phyloP scores from a whole-genome alignment of 2,797 vertebrate species.

The Sciurus carolinensis region DNA sequence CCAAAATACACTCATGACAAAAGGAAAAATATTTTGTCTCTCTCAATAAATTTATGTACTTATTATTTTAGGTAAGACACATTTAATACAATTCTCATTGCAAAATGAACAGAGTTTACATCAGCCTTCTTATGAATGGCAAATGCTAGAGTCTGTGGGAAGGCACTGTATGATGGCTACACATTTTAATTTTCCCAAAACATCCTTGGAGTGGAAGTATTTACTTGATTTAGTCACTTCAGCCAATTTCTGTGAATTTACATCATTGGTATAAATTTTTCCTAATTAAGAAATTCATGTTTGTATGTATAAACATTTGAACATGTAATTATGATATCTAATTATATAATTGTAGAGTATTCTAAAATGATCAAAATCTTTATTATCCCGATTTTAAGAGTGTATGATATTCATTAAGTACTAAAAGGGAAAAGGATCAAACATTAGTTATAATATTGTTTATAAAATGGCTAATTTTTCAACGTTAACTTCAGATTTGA shows the following conservation, averaged over 20 bases:
- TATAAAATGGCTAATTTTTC: conserved; percentile 26
- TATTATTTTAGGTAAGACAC: not conserved
- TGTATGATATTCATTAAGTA: not conserved
- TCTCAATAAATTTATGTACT: conserved; percentile 2
- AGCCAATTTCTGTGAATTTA: conserved; percentile 84
- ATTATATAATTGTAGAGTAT: conserved; percentile 84
- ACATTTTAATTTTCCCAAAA: not conserved
- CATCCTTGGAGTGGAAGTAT: conserved; percentile 53
- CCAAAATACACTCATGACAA: not conserved
- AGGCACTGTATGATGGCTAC: not conserved
- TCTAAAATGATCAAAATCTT: conserved; percentile 84
- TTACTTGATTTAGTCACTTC: conserved; percentile 80
- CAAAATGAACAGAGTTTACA: conserved; percentile 14
- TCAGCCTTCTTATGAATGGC: not conserved
- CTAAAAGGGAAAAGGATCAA: conserved; percentile 13
- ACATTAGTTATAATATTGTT: not conserved
- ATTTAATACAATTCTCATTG: not conserved
- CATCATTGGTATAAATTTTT: conserved; percentile 82
- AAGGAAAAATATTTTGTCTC: conserved; percentile 12
- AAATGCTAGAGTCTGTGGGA: not conserved
- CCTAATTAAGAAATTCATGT: conserved; percentile 86
- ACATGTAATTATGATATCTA: conserved; percentile 85
- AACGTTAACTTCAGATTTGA: conserved; percentile 18
- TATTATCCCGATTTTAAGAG: conserved; percentile 75
- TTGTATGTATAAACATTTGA: conserved; percentile 88